phyloP scores from a whole-genome alignment of 1,140 invertebrate species.

The Drosophila saltans region DNA sequence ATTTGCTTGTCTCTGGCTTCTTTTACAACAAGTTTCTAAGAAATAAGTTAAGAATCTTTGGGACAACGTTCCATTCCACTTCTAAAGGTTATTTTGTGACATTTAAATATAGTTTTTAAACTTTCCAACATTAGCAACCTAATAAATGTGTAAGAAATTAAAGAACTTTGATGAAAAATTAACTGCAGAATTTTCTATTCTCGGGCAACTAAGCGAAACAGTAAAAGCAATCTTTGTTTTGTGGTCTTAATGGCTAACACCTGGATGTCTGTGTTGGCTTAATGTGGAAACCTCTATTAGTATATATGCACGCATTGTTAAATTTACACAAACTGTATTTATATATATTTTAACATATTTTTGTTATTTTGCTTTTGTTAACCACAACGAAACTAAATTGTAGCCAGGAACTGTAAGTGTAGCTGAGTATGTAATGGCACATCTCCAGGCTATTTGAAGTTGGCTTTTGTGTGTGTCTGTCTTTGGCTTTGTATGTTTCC shows the following conservation, averaged over 20 bases:
- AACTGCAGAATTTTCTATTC: not conserved
- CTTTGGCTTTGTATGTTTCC: conserved; percentile 65
- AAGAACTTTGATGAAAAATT: conserved; percentile 24
- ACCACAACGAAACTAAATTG: conserved; percentile 49
- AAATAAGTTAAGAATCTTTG: too few relatives aligned
- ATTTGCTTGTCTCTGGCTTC: too few relatives aligned
- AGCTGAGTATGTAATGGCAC: conserved; percentile 71
- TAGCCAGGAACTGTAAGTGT: conserved; percentile 30
- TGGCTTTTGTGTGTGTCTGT: conserved; percentile 51
- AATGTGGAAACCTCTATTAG: not conserved
- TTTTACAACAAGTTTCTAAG: too few relatives aligned
- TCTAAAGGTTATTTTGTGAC: not conserved
- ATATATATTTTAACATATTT: conserved; percentile 2
- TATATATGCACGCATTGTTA: not conserved
- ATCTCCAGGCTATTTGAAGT: conserved; percentile 72
- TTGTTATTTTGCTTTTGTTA: conserved; percentile 44
- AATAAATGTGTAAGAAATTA: conserved; percentile 10
- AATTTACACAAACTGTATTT: conserved; percentile 6
- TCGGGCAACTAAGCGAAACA: conserved; percentile 35
- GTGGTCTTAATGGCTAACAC: conserved; percentile 67
- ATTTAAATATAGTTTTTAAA: not conserved
- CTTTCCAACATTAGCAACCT: not conserved
- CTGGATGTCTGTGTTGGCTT: conserved; percentile 27
- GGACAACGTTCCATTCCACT: not conserved
- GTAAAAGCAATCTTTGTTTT: conserved; percentile 37